Evolutionary conservation across 2,888 invertebrate genomes (phyloP).

Genomic region (Cosmia trapezina): DNA sequence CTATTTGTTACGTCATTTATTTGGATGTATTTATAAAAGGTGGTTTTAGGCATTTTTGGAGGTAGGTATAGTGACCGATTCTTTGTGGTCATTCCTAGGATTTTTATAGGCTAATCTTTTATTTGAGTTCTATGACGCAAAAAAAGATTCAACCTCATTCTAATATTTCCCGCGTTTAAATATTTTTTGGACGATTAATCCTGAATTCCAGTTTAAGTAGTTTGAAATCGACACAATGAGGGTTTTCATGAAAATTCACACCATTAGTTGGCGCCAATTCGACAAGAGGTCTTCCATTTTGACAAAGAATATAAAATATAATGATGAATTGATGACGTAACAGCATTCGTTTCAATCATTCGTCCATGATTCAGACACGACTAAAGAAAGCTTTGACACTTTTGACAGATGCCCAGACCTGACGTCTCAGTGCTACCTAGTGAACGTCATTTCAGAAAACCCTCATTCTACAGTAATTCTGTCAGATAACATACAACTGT

Average conservation of each 20-base stretch:
- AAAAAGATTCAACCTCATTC: not conserved
- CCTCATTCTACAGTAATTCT: not conserved
- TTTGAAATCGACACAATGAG: not conserved
- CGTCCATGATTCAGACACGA: too few relatives aligned
- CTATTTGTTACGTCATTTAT: slow-evolving; percentile 61
- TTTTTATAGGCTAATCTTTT: not conserved
- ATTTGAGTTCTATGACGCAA: not conserved
- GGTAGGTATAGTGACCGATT: slow-evolving; percentile 7
- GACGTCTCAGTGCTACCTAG: too few relatives aligned
- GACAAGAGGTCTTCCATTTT: too few relatives aligned
- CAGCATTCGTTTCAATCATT: too few relatives aligned
- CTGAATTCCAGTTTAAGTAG: not conserved
- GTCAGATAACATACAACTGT: not conserved
- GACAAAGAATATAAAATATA: too few relatives aligned
- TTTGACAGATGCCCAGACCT: too few relatives aligned
- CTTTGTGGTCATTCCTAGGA: not conserved
- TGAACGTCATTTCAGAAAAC: too few relatives aligned
- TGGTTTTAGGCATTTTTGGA: slow-evolving; percentile 1
- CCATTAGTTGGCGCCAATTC: too few relatives aligned
- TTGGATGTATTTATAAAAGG: slow-evolving; percentile 55
- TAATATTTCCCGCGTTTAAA: not conserved
- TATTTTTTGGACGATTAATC: not conserved
- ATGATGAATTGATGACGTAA: too few relatives aligned
- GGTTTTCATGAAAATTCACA: too few relatives aligned
- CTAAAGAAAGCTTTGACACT: too few relatives aligned